Percentiles rank a stretch among this genome's conserved stretches.
Evolutionary conservation across 1,140 invertebrate genomes (phyloP).

Genomic region (Pseudobourletiella spinata): DNA sequence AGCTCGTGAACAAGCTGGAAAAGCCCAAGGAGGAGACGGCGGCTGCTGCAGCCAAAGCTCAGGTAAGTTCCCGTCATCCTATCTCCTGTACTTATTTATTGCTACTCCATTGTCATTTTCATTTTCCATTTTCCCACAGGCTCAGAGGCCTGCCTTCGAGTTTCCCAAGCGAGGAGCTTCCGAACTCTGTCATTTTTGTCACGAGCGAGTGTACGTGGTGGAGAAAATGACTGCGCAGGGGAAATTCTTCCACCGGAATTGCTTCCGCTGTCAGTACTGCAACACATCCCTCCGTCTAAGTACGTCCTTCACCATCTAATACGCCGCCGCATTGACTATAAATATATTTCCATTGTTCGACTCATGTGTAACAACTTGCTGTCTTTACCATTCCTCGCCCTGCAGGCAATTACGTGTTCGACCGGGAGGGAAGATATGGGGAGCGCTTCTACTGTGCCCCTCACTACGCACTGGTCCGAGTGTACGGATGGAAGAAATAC

Average conservation of each 20-base stretch:
- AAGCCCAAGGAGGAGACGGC: constrained; percentile 17
- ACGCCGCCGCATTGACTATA: background rate
- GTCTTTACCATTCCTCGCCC: background rate
- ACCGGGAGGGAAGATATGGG: constrained; percentile 60
- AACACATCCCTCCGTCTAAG: constrained; percentile 57
- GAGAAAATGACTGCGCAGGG: constrained; percentile 77
- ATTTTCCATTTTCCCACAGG: constrained; percentile 42
- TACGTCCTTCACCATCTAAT: constrained; percentile 38
- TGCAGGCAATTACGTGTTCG: constrained; percentile 59
- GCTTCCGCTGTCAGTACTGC: constrained; percentile 70
- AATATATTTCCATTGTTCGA: background rate
- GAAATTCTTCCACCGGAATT: constrained; percentile 74
- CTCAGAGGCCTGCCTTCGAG: constrained; percentile 49
- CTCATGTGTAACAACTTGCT: background rate
- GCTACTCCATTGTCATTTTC: constrained; percentile 12
- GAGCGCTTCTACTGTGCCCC: constrained; percentile 70
- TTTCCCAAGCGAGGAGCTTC: constrained; percentile 56
- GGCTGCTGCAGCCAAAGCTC: constrained; percentile 1
- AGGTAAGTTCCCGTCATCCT: no score
- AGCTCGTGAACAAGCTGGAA: constrained; percentile 58
- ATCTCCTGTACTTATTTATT: background rate
- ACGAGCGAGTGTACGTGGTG: constrained; percentile 78
- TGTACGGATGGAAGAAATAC: constrained; percentile 36
- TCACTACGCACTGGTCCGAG: constrained; percentile 47
- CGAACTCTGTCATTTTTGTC: constrained; percentile 77